phyloP scores from a whole-genome alignment of 2,113 vertebrate genomes.

The Himantopus leucocephalus region DNA sequence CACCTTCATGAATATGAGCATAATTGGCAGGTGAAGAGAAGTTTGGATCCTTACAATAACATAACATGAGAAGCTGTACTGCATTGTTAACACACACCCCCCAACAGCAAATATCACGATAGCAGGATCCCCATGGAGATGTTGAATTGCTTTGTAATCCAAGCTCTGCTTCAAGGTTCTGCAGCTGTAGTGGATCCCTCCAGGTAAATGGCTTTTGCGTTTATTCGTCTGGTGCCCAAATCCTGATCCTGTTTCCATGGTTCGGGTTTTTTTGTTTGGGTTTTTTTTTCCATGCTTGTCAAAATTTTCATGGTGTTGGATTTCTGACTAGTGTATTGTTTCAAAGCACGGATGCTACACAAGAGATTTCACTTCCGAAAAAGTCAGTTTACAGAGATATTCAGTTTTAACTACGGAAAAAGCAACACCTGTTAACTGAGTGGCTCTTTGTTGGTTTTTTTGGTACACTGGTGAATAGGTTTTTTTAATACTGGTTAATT shows the following conservation, averaged over 20 bases:
- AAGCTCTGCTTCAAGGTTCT: background rate
- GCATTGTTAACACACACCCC: background rate
- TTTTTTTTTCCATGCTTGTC: background rate
- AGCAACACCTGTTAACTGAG: background rate
- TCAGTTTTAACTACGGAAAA: background rate
- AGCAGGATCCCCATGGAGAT: background rate
- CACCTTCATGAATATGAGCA: background rate
- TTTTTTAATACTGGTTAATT: background rate
- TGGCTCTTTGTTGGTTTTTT: background rate
- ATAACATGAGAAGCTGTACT: background rate
- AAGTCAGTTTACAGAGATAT: background rate
- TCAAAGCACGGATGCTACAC: background rate
- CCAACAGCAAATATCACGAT: rapidly evolving
- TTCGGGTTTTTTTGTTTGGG: background rate
- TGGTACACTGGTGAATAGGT: background rate
- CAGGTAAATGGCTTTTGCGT: background rate
- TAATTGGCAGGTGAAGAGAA: background rate
- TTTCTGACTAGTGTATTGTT: background rate
- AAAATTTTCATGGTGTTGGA: rapidly evolving
- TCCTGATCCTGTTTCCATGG: background rate
- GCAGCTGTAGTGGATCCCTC: background rate
- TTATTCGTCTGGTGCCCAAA: background rate
- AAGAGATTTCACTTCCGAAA: background rate
- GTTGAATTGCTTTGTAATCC: background rate
- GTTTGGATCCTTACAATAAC: background rate